phyloP scores from a whole-genome alignment of 1,140 invertebrate species.

The Apis florea region DNA sequence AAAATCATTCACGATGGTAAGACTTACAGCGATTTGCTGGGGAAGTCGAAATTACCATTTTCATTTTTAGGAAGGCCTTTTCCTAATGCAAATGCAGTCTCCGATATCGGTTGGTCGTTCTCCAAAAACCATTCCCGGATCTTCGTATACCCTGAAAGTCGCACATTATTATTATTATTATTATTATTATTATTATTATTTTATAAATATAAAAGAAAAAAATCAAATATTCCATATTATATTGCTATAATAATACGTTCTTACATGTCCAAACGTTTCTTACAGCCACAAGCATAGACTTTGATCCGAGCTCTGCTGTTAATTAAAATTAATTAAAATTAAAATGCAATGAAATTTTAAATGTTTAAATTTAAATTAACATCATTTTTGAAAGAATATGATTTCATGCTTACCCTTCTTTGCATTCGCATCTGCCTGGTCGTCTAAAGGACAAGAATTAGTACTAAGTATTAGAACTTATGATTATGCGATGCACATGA shows the following conservation, averaged over 20 bases:
- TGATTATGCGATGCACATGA: constrained; percentile 30
- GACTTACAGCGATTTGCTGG: constrained; percentile 48
- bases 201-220: background rate
- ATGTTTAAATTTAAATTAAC: background rate
- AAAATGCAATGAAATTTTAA: background rate
- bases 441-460: constrained; percentile 54
- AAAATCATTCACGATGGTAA: constrained; percentile 16
- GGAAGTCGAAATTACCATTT: constrained; percentile 52
- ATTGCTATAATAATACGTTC: background rate
- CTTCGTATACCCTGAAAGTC: constrained; percentile 6
- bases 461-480: constrained; percentile 63
- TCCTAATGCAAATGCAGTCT: constrained; percentile 15
- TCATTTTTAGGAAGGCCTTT: constrained; percentile 28
- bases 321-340: too few relatives aligned
- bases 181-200: background rate
- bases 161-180: too few relatives aligned
- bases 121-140: constrained; percentile 24
- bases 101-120: constrained; percentile 26
- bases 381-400: background rate
- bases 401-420: constrained; percentile 52
- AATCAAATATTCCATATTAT: background rate
- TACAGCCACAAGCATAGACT: constrained; percentile 55
- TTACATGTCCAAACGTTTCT: constrained; percentile 35
- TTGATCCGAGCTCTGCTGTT: constrained; percentile 32
- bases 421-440: constrained; percentile 54